phyloP scores from a whole-genome alignment of 2,888 invertebrate species.

The Allophyes oxyacanthae region DNA sequence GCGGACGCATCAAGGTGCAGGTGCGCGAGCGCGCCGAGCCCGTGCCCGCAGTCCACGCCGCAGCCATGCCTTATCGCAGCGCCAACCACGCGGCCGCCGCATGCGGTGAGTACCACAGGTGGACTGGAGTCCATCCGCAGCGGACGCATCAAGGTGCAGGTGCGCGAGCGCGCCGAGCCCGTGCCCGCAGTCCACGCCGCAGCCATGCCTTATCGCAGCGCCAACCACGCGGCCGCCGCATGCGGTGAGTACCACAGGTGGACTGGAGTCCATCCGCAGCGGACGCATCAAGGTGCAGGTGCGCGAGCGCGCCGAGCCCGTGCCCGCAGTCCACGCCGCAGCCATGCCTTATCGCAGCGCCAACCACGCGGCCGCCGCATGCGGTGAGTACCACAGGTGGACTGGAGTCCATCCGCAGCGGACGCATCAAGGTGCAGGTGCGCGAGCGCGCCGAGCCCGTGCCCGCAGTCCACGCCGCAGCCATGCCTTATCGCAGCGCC shows the following conservation, averaged over 20 bases:
- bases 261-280: constrained; percentile 84
- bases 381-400: constrained; percentile 79
- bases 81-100: no score
- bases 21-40: no score
- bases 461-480: constrained; percentile 56
- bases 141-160: constrained; percentile 90
- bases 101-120: no score
- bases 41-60: no score
- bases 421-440: constrained; percentile 90
- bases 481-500: constrained; percentile 86
- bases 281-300: constrained; percentile 90
- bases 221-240: constrained; percentile 89
- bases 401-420: constrained; percentile 86
- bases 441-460: constrained; percentile 86
- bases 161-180: constrained; percentile 88
- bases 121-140: constrained; percentile 86
- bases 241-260: constrained; percentile 79
- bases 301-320: constrained; percentile 86
- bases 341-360: constrained; percentile 86
- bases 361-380: constrained; percentile 88
- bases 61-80: no score
- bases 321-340: constrained; percentile 61
- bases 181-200: constrained; percentile 63
- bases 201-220: constrained; percentile 85
- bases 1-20: no score